phyloP scores from a whole-genome alignment of 2,113 vertebrate species.

The Rhabdornis inornatus region DNA sequence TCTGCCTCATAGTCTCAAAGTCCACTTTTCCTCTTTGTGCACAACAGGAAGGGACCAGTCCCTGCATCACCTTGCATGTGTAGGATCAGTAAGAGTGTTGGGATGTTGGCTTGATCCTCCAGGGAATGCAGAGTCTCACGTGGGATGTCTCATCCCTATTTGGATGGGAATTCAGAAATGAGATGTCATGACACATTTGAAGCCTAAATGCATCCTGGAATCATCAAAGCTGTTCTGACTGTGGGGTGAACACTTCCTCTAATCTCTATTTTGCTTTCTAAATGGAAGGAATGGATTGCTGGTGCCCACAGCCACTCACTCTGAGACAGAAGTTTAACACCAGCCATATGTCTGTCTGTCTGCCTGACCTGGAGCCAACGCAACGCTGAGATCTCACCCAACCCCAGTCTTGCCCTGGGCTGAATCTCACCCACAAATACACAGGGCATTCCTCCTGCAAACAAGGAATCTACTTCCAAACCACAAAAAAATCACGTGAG shows the following conservation, averaged over 20 bases:
- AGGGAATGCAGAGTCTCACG: neutral
- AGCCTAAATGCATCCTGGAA: neutral
- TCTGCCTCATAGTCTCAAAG: neutral
- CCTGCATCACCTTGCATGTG: fast-evolving
- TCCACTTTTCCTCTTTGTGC: fast-evolving
- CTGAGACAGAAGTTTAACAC: neutral
- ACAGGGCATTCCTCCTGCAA: neutral
- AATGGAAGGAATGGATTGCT: neutral
- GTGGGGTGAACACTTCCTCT: neutral
- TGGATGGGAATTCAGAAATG: fast-evolving
- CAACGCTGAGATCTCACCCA: neutral
- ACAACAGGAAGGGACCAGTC: neutral
- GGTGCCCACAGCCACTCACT: neutral
- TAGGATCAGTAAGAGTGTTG: neutral
- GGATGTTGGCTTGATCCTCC: neutral
- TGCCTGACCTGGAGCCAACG: fast-evolving
- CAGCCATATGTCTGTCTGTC: fast-evolving
- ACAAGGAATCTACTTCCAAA: neutral
- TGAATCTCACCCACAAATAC: neutral
- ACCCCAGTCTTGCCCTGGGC: neutral
- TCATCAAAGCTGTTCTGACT: neutral
- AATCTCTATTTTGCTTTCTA: neutral
- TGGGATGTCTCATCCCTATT: too few species aligned
- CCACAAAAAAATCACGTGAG: neutral
- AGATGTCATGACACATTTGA: neutral